These are phyloP conservation scores for Acanthisitta chloris DNA, from an alignment of 2,113 vertebrate genomes.

Conservation along the genomic window DNA sequence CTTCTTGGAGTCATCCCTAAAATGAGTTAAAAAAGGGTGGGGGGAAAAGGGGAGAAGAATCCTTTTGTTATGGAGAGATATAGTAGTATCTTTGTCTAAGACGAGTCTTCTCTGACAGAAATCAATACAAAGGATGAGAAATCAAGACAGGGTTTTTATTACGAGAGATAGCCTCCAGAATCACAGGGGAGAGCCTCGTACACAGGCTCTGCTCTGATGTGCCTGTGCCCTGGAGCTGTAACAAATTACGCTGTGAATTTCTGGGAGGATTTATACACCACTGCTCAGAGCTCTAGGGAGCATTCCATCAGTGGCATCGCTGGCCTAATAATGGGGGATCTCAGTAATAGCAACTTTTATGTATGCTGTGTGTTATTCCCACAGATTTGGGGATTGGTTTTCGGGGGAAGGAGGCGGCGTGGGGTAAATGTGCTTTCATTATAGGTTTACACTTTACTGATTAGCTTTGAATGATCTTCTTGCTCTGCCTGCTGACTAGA, in stretches of 20 bases:
- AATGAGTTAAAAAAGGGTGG: background rate
- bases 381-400: conserved; percentile 20
- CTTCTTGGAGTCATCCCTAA: background rate
- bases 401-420: background rate
- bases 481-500: conserved; percentile 50
- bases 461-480: conserved; percentile 56
- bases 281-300: background rate
- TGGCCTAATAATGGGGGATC: conserved; percentile 40
- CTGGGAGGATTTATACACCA: conserved; percentile 27
- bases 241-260: background rate
- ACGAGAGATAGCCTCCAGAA: conserved; percentile 11
- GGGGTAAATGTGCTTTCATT: conserved; percentile 51
- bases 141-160: conserved; percentile 56
- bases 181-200: background rate
- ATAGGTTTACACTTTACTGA: conserved; percentile 62
- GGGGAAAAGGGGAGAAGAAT: background rate
- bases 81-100: background rate
- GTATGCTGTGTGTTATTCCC: background rate
- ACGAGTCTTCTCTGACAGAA: background rate
- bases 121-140: conserved; percentile 20
- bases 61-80: background rate
- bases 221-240: conserved; percentile 8
- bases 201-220: background rate
- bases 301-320: background rate
- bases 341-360: conserved; percentile 31